Base-by-base conservation (phyloP, 2,888 invertebrate species). In the Chrysolina oricalcia region DNA sequence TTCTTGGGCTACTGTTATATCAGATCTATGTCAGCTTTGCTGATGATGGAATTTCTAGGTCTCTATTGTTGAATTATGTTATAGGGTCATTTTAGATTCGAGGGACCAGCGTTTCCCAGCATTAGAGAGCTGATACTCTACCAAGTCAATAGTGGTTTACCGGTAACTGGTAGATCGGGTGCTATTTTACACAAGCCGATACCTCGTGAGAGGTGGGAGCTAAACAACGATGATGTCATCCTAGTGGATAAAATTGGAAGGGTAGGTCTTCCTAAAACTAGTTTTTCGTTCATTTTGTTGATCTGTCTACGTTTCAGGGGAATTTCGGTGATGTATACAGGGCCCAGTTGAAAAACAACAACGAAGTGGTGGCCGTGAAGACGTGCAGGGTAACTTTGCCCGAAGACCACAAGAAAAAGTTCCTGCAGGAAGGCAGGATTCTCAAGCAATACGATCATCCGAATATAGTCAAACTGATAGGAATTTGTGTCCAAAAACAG, bases 261-360 rank as follows among this genome's bases (percentile, higher is more conserved):
- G 89, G 98, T 98, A 89, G 91, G 92, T 13, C 27, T 27, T 9
- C 15, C 21, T 8, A 21, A n/a, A 3, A 19, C n/a, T 21, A 2
- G 15, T 65, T 5, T 23, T 66, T 21, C 13, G 6, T 19, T 48
- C n/a, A 23, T 62, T 56, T 56, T 59, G 75, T 59, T 63, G 50
- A 41, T 69, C 2, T n/a, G 23, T 9, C 19, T 59, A 3, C 17
- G 53, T 75, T 79, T 19, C 21, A 98, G 98, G 98, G 98, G 65
- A 98, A 98, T 88, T 98, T 98, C 89, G 98, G 98, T 1, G 98
- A 98, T 89, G 98, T 98, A 1, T 98, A 97, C 90, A 96, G 96
- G 88, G 98, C 98, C 4, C 93, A 95, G 72, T 91, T 97, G 53
- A 94, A 94, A 88, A 93, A 93, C 15, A 94, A 94, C 71, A 94